Evolutionary conservation across 2,888 invertebrate species (phyloP).

Genomic region (Zelleria hepariella): DNA sequence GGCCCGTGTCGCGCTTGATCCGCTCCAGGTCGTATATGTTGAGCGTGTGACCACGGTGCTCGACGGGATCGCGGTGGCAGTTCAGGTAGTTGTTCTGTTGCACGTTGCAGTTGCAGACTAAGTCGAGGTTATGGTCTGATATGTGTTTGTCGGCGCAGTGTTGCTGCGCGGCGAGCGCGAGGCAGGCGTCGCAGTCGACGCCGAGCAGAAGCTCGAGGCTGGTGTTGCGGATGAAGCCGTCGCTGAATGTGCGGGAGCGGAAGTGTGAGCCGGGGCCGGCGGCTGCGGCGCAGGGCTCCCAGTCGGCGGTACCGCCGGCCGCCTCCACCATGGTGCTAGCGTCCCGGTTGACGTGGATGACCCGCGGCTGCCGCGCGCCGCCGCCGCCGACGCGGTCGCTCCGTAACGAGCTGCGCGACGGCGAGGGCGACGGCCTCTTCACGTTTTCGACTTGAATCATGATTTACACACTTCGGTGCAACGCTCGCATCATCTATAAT

Average conservation of each 20-base stretch:
- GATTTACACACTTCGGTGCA: constrained; percentile 11
- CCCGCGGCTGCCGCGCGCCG: constrained; percentile 55
- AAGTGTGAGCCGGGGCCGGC: constrained; percentile 38
- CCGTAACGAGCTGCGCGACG: constrained; percentile 58
- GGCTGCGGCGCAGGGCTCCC: constrained; percentile 30
- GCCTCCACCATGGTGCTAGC: constrained; percentile 63
- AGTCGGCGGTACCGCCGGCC: constrained; percentile 25
- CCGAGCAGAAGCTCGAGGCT: constrained; percentile 64
- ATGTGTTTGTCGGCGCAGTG: constrained; percentile 54
- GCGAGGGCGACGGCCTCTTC: constrained; percentile 63
- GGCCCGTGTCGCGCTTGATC: constrained; percentile 52
- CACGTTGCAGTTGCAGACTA: constrained; percentile 62
- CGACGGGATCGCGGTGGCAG: constrained; percentile 40
- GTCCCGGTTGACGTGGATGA: constrained; percentile 65
- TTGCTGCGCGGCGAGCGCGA: constrained; percentile 55
- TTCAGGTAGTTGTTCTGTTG: constrained; percentile 60
- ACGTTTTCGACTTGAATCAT: constrained; percentile 63
- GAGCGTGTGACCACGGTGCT: constrained; percentile 54
- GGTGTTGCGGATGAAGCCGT: constrained; percentile 63
- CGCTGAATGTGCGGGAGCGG: constrained; percentile 64
- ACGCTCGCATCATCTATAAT: background rate
- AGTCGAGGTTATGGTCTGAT: constrained; percentile 54
- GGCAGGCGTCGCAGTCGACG: constrained; percentile 66
- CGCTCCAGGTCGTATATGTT: constrained; percentile 62
- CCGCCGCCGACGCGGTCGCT: constrained; percentile 20